A percentile compares a stretch with the other conserved stretches of the same genome.
Conservation (phyloP, 1,140 invertebrate genomes). For the Drosophila eugracilis region DNA sequence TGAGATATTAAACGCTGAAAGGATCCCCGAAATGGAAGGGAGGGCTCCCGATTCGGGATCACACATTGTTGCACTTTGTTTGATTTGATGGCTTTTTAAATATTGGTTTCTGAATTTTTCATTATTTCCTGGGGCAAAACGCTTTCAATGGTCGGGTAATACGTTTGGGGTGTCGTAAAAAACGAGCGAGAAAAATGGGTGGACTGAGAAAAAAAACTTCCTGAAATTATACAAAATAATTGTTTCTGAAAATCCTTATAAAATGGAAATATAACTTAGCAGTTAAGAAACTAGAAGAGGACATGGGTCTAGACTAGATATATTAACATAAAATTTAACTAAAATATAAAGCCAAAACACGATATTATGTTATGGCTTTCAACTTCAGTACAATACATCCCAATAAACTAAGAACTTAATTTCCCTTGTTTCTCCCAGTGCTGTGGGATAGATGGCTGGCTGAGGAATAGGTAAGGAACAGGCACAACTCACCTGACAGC, state of each 20-base stretch:
- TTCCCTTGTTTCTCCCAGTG: neutral
- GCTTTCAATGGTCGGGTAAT: slow-evolving; percentile 65
- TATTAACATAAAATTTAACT: no score
- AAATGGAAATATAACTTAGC: no score
- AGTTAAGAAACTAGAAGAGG: no score
- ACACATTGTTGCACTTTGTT: slow-evolving; percentile 69
- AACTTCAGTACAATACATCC: no score
- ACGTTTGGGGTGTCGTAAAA: slow-evolving; percentile 62
- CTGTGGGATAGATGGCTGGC: neutral
- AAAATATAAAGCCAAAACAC: no score
- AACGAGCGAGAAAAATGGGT: neutral
- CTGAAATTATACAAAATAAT: neutral
- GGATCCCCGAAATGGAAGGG: slow-evolving; percentile 22
- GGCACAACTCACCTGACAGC: slow-evolving; percentile 27
- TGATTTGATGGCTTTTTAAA: slow-evolving; percentile 81
- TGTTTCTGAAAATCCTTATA: no score
- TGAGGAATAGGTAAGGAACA: slow-evolving; percentile 33
- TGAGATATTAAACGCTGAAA: slow-evolving; percentile 80
- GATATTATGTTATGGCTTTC: no score
- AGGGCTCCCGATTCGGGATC: slow-evolving; percentile 9
- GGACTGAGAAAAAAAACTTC: slow-evolving; percentile 8
- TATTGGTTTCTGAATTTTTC: slow-evolving; percentile 80
- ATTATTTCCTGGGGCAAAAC: slow-evolving; percentile 55
- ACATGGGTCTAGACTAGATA: no score
- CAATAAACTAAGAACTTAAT: no score